Base-by-base conservation (phyloP, 1,140 invertebrate genomes). In the Papilio xuthus region DNA sequence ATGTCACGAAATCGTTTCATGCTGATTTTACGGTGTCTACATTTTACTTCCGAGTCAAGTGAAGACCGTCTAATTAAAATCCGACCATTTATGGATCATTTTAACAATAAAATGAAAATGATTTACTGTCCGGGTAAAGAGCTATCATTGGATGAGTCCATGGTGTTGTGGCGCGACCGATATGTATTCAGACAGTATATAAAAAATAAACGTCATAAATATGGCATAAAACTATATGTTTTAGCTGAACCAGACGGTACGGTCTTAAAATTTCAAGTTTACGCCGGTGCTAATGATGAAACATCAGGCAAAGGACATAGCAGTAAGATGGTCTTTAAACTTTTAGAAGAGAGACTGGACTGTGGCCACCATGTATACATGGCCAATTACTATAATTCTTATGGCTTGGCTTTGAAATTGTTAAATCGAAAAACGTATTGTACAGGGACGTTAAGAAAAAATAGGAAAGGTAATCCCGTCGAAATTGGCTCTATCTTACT, bases 191-290 rank as follows among this genome's bases (percentile, higher is more conserved):
- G 85, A 47, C 87, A 93, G 73, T 92, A 92, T 77, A 86, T 90
- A 44, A 85, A 88, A 78, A 81, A 83, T 20, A 93, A 90, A 82
- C 47, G 80, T 1, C 89, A 92, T 80, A 90, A 90, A 85, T 90
- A 91, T 82, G 90, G 90, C 0, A 86, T 92, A 13, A 93, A 92
- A 83, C 53, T 93, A 18, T 90, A 90, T 82, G 85, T 90, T 37
- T 79, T 94, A 6, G 82, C 86, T 69, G 85, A 88, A 71, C 84
- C 83, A 47, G 80, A 86, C 79, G 90, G 87, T 80, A 85, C 73
- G n/a, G 79, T 87, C 63, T 79, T 83, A 78, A 85, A 80, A 78
- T 85, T 60, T 81, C 81, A 85, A 50, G 60, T 88, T 47, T 86
- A 84, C 42, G 80, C 71, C 18, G 84, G 85, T 79, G 70, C 78